A percentile compares a stretch with the other conserved stretches of the same genome.
Evolutionary conservation across 1,140 invertebrate species (phyloP).

Genomic region (Pogonognathellus flavescens): DNA sequence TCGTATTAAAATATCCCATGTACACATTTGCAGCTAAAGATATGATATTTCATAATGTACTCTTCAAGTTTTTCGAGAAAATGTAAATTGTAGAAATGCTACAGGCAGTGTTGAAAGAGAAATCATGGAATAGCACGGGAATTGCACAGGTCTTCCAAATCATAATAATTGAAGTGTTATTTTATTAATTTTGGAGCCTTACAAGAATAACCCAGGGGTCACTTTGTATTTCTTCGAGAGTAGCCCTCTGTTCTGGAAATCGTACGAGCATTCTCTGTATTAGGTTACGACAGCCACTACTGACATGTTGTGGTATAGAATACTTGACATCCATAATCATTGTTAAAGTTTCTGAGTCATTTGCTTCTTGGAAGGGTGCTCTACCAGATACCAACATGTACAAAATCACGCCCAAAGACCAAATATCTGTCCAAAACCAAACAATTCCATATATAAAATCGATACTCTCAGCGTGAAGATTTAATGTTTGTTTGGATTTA

Average conservation of each 20-base stretch:
- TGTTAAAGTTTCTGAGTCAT: slow-evolving; percentile 98
- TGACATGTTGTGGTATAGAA: slow-evolving; percentile 89
- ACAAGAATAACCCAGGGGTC: slow-evolving; percentile 81
- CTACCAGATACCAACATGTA: slow-evolving; percentile 98
- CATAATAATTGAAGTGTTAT: not conserved
- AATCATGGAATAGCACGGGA: no score
- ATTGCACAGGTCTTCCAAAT: no score
- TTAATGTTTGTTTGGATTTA: no score
- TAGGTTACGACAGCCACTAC: slow-evolving; percentile 85
- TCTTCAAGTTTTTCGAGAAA: no score
- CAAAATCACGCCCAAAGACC: slow-evolving; percentile 97
- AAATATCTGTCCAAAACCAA: slow-evolving; percentile 82
- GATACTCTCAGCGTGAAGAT: no score
- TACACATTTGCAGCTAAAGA: no score
- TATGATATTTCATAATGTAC: no score
- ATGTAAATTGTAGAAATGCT: no score
- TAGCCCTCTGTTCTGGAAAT: slow-evolving; percentile 85
- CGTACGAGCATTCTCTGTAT: slow-evolving; percentile 93
- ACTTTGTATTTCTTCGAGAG: slow-evolving; percentile 87
- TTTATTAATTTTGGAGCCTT: not conserved
- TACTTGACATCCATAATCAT: slow-evolving; percentile 99
- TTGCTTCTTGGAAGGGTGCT: slow-evolving; percentile 98
- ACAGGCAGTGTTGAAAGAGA: no score
- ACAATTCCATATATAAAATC: no score
- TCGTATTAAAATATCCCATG: slow-evolving; percentile 17